A percentile compares a stretch with the other conserved stretches of the same genome.
Evolutionary conservation across 2,888 invertebrate species (phyloP).

Genomic region (Micropterix aruncella): DNA sequence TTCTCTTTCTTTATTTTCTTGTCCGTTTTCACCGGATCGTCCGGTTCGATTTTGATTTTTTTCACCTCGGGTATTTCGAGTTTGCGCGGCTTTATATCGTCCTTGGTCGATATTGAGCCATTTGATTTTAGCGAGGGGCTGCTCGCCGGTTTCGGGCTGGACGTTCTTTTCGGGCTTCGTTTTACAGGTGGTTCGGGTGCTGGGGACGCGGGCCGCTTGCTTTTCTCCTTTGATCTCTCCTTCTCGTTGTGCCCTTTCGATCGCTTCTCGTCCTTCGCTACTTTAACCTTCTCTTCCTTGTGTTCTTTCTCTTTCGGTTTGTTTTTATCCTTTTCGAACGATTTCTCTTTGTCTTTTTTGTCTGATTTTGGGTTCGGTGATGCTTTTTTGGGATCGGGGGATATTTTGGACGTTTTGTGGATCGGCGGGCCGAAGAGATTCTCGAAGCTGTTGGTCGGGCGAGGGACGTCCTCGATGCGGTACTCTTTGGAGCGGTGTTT

Average conservation of each 20-base stretch:
- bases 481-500: constrained; percentile 45
- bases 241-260: constrained; percentile 41
- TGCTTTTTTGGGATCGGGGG: constrained; percentile 48
- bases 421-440: constrained; percentile 75
- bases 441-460: constrained; percentile 51
- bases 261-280: constrained; percentile 29
- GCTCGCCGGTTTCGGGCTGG: constrained; percentile 15
- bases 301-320: constrained; percentile 31
- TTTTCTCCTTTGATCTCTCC: constrained; percentile 40
- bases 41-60: constrained; percentile 8
- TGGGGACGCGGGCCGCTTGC: constrained; percentile 29
- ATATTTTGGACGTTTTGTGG: constrained; percentile 57
- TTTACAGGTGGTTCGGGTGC: constrained; percentile 24
- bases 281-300: constrained; percentile 35
- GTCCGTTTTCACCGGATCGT: constrained; percentile 22
- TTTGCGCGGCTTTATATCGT: constrained; percentile 9
- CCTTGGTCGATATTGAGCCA: constrained; percentile 4
- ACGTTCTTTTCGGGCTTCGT: constrained; percentile 18
- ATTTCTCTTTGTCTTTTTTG: constrained; percentile 42
- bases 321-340: constrained; percentile 23
- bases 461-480: constrained; percentile 39
- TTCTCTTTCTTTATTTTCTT: constrained; percentile 47
- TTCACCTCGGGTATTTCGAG: constrained; percentile 9
- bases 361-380: constrained; percentile 27
- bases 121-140: constrained; percentile 22